Evolutionary conservation across 1,140 invertebrate genomes (phyloP).

Genomic region (Danaus melanippus): DNA sequence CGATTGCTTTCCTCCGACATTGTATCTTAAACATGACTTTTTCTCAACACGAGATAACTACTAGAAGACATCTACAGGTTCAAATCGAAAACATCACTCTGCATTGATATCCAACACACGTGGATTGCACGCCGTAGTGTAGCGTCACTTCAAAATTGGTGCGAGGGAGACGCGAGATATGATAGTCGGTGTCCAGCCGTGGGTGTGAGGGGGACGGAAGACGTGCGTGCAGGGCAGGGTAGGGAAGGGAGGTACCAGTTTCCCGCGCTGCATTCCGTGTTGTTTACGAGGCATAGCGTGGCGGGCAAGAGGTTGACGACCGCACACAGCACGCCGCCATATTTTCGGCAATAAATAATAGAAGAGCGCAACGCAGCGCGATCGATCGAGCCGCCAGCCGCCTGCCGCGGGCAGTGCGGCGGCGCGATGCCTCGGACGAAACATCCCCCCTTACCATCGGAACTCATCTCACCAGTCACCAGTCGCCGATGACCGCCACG

Average conservation of each 20-base stretch:
- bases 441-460: conserved; percentile 53
- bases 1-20: too few relatives aligned
- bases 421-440: conserved; percentile 53
- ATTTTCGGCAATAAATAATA: conserved; percentile 70
- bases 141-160: conserved; percentile 8
- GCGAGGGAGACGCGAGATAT: conserved; percentile 18
- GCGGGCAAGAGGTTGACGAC: conserved; percentile 50
- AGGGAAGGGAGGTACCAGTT: conserved; percentile 40
- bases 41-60: too few relatives aligned
- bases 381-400: conserved; percentile 50
- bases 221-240: conserved; percentile 20
- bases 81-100: not conserved
- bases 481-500: too few relatives aligned
- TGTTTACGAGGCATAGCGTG: conserved; percentile 59
- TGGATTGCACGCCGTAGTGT: conserved; percentile 13
- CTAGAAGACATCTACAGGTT: not conserved
- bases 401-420: conserved; percentile 49
- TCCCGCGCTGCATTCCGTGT: conserved; percentile 56
- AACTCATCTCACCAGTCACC: too few relatives aligned
- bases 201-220: conserved; percentile 14
- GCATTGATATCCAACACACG: conserved; percentile 5
- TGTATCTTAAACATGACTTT: too few relatives aligned
- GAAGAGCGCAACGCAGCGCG: conserved; percentile 56
- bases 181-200: not conserved
- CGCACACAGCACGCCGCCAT: conserved; percentile 61